phyloP scores from a whole-genome alignment of 2,113 vertebrate genomes.

The Scalopus aquaticus region DNA sequence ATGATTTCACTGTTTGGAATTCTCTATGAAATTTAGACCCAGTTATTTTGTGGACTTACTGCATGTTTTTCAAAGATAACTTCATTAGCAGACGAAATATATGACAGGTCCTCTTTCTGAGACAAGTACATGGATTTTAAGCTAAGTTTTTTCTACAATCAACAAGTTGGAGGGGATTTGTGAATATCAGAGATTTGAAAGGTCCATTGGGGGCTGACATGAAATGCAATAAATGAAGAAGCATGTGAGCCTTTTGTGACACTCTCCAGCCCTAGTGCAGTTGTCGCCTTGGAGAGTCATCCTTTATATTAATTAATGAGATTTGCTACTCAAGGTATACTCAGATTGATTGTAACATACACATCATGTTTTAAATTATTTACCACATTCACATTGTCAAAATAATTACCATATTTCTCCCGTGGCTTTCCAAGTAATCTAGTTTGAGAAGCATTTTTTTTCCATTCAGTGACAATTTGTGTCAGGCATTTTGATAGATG shows the following conservation, averaged over 20 bases:
- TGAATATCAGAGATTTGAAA: not conserved
- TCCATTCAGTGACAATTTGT: not conserved
- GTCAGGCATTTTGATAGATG: not conserved
- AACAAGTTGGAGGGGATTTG: not conserved
- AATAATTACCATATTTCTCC: not conserved
- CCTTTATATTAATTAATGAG: slow-evolving; percentile 31
- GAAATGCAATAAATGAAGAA: not conserved
- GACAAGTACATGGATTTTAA: not conserved
- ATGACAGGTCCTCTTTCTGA: not conserved
- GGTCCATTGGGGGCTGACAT: not conserved
- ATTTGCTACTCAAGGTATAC: not conserved
- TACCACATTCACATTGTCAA: not conserved
- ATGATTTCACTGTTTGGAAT: not conserved
- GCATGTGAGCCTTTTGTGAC: not conserved
- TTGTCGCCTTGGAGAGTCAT: not conserved
- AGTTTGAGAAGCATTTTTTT: not conserved
- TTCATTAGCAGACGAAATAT: not conserved
- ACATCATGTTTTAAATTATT: not conserved
- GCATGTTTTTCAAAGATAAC: not conserved
- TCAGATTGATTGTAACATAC: not conserved
- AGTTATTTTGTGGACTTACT: not conserved
- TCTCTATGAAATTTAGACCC: not conserved
- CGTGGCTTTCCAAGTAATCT: not conserved
- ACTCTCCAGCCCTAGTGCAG: not conserved
- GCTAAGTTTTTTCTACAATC: not conserved